Evolutionary conservation across 2,888 invertebrate species (phyloP).

Genomic region (Halictus ligatus): DNA sequence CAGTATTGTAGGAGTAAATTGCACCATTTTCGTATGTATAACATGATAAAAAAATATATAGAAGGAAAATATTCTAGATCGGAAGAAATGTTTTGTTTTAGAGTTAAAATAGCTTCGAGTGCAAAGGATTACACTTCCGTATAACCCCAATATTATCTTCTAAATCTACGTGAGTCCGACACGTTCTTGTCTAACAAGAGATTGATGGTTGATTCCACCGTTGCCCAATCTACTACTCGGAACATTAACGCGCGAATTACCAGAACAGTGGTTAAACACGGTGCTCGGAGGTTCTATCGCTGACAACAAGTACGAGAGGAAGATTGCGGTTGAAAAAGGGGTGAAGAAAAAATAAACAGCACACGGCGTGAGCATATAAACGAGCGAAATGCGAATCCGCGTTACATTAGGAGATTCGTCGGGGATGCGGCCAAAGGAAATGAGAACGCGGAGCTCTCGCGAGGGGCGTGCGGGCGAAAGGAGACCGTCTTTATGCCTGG

Average conservation of each 20-base stretch:
- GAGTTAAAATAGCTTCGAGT: too few species aligned
- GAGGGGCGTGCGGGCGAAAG: background rate
- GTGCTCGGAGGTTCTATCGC: background rate
- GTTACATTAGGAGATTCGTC: conserved; percentile 17
- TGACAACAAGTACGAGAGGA: background rate
- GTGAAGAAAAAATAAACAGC: background rate
- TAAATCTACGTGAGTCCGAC: background rate
- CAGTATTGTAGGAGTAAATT: too few species aligned
- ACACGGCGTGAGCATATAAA: conserved; percentile 3
- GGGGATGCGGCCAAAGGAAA: conserved; percentile 29
- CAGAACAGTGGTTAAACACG: background rate
- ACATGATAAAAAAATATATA: too few species aligned
- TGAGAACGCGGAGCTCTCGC: background rate
- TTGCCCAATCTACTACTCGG: background rate
- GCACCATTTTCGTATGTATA: too few species aligned
- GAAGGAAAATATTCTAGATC: too few species aligned
- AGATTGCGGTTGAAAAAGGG: background rate
- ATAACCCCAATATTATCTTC: too few species aligned
- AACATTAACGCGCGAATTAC: background rate
- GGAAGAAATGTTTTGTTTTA: too few species aligned
- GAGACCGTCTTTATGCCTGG: conserved; percentile 25
- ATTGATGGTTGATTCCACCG: background rate
- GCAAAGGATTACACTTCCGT: too few species aligned
- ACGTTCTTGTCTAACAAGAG: background rate
- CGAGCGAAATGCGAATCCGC: background rate